Conservation (phyloP, 1,140 invertebrate species). For the Pseudomyrmex sp. region DNA sequence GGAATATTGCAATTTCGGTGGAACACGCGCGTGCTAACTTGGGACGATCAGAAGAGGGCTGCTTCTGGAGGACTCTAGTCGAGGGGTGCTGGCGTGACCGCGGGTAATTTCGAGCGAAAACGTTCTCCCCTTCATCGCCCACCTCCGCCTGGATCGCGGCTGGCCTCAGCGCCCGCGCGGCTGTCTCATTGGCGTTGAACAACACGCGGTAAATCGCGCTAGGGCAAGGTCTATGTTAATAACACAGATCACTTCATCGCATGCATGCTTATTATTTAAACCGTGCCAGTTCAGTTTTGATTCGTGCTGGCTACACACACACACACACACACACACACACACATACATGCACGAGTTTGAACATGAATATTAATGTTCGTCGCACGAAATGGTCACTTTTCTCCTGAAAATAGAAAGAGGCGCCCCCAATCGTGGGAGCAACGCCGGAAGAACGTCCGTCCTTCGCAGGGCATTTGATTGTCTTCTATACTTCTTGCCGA, state of each 20-base stretch:
- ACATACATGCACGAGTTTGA: slow-evolving; percentile 11
- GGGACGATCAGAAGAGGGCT: not conserved
- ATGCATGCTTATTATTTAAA: slow-evolving; percentile 80
- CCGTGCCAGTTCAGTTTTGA: slow-evolving; percentile 71
- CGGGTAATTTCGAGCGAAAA: slow-evolving; percentile 78
- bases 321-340: slow-evolving; percentile 40
- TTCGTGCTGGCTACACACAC: slow-evolving; percentile 67
- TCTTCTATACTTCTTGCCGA: not conserved
- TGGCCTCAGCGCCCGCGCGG: slow-evolving; percentile 52
- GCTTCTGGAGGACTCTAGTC: slow-evolving; percentile 17
- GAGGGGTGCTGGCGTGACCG: slow-evolving; percentile 77
- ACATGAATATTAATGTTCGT: slow-evolving; percentile 79
- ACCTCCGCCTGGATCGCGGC: slow-evolving; percentile 43
- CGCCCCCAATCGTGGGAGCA: slow-evolving; percentile 26
- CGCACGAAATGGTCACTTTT: slow-evolving; percentile 70
- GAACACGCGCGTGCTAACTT: not conserved
- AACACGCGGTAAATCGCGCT: slow-evolving; percentile 59
- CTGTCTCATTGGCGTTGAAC: slow-evolving; percentile 56
- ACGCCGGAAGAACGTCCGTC: slow-evolving; percentile 55
- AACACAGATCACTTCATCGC: slow-evolving; percentile 82
- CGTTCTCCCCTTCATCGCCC: slow-evolving; percentile 64
- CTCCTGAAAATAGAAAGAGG: slow-evolving; percentile 70
- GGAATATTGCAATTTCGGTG: slow-evolving; percentile 36
- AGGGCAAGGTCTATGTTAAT: slow-evolving; percentile 84
- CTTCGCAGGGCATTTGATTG: slow-evolving; percentile 50